Base-by-base conservation (phyloP, 2,797 vertebrate species). In the Anomalospiza imberbis region DNA sequence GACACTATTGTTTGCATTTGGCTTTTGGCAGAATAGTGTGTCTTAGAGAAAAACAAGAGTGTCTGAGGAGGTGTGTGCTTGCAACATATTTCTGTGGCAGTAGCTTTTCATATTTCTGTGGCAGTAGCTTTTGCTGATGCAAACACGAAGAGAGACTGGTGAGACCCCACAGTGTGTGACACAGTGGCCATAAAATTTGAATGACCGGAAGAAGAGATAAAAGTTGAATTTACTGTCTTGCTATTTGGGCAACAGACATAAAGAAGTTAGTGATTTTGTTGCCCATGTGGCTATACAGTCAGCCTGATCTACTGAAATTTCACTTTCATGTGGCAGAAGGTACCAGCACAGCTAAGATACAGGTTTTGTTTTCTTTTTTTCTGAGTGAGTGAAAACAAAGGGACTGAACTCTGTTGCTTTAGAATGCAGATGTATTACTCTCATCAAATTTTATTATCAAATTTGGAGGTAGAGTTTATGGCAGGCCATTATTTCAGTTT, bases 381-480 rank as follows among this genome's bases (percentile, higher is more conserved):
- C 32, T 13, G 8, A 54, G 25, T 67, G 38, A 51, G 10, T 53
- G 77, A 90, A 79, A 81, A 67, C 53, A 61, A 92, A 95, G 65
- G n/a, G 60, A 40, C 58, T 32, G 44, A 29, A 67, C n/a, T 90
- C 50, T 61, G 20, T 14, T 79, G 67, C 55, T 88, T 80, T 79
- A 75, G 57, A 55, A 87, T 96, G 54, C 40, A 90, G 78, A 85
- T 77, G 40, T 72, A 67, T 85, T 89, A 31, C 28, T 85, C 12
- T 55, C 47, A 85, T 77, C 61, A 91, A 76, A 80, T 94, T 93
- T 96, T 96, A 89, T 67, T 83, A 19, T 50, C 34, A 51, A 77
- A 54, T 91, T 87, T 91, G 80, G 65, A 82, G 61, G 50, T 12
- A 82, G 57, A 87, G 25, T 93, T 96, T 93, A 93, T 74, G 68